Conservation (phyloP, 1,140 invertebrate species). For the Nephila pilipes region DNA sequence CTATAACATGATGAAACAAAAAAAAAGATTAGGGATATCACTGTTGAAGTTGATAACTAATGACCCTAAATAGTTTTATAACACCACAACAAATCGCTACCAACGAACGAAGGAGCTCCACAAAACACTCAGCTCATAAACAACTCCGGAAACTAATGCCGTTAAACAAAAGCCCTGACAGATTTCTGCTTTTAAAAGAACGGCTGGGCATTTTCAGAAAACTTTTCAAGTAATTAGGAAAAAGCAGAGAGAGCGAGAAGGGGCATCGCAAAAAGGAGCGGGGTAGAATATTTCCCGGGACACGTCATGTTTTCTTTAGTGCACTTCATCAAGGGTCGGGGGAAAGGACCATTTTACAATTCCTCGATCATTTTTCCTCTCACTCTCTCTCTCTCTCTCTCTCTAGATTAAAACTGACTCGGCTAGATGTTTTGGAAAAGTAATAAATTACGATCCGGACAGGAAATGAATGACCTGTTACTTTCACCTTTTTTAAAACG, state of each 20-base stretch:
- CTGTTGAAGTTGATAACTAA: no score
- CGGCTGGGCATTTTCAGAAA: not conserved
- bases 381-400: no score
- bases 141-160: not conserved
- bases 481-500: not conserved
- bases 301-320: not conserved
- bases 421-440: constrained; percentile 16
- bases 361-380: constrained; percentile 25
- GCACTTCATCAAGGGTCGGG: not conserved
- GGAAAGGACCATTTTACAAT: constrained; percentile 17
- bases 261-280: not conserved
- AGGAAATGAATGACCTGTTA: constrained; percentile 41
- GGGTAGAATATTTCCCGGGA: not conserved
- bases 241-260: not conserved
- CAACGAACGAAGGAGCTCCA: no score
- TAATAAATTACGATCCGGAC: constrained; percentile 30
- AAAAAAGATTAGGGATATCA: no score
- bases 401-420: constrained; percentile 30
- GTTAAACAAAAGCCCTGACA: not conserved
- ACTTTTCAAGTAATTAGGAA: constrained; percentile 9
- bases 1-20: no score
- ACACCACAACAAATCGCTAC: no score
- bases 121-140: no score
- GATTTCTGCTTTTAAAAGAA: not conserved
- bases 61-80: no score